Evolutionary conservation across 2,888 invertebrate genomes (phyloP), one percentile per base, ranked within the genome.

Genomic region (Euzetes globulus): DNA sequence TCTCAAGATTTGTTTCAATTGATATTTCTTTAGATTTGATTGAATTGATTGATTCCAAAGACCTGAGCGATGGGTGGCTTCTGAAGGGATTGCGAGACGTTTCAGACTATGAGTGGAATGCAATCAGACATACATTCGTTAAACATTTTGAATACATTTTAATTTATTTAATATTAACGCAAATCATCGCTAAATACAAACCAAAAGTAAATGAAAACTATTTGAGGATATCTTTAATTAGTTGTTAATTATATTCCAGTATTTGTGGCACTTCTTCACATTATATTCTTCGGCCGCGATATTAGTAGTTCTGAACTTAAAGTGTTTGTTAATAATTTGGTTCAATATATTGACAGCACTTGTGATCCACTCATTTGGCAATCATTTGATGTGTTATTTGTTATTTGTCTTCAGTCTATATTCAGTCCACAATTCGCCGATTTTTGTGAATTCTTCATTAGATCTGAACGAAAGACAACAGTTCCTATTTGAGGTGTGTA

Each of bases 401-500:
- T 13, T 68, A 25, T 68, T 68, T 22, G 45, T 41, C 19, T 22
- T 45, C 9, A 41, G 37, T 22, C 13, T 68, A 22, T 68, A 41
- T 41, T 68, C 45, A 33, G 68, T 68, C 5, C 68, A 68, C 68
- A 68, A 68, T 41, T 22, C 33, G 3, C n/a, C 17, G 3, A 19
- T 68, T 11, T 68, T 68, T 22, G 22, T 68, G 2, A 68, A 68
- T 17, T 19, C 68, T 2, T 41, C 41, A 22, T 19, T 68, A 13
- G 45, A 9, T 17, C 68, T 68, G 37, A 68, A 68, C 33, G 68
- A 68, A 45, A 68, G 68, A 22, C 68, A 78, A 72, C 75, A 73
- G 22, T 79, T 80, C 75, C 29, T 80, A 11, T 78, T 88, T 88
- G 77, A 92, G 90, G 91, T 88, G 87, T 80, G 88, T 88, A 82